These are phyloP conservation scores for Apodemus speciosus DNA, from an alignment of 2,113 vertebrate genomes.

Conservation along the genomic window DNA sequence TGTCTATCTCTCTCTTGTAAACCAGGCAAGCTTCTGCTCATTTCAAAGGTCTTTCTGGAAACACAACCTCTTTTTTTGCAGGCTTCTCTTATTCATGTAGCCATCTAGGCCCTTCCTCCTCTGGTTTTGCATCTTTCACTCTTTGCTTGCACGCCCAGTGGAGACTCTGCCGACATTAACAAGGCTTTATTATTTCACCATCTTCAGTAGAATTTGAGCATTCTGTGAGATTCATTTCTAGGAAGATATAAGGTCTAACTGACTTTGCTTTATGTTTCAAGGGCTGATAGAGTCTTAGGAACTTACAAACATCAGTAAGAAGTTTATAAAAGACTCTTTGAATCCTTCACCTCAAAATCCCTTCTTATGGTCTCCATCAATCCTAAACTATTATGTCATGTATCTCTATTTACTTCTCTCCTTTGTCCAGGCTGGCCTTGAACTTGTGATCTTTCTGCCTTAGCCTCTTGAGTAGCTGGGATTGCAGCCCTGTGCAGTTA, in stretches of 20 bases:
- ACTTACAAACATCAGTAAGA: not conserved
- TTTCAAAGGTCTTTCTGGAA: not conserved
- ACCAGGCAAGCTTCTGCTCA: not conserved
- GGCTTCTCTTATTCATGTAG: not conserved
- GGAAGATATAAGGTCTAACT: constrained; percentile 7
- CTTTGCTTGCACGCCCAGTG: not conserved
- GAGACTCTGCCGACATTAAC: not conserved
- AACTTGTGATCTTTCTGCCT: not conserved
- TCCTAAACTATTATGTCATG: not conserved
- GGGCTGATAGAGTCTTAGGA: not conserved
- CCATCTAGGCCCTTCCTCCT: not conserved
- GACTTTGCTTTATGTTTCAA: constrained; percentile 37
- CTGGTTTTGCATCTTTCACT: not conserved
- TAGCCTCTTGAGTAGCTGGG: not conserved
- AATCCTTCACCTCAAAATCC: not conserved
- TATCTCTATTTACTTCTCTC: not conserved
- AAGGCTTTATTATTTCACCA: not conserved
- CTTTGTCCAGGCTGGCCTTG: not conserved
- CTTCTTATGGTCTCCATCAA: not conserved
- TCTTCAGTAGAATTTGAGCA: not conserved
- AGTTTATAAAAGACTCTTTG: not conserved
- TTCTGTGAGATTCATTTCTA: not conserved
- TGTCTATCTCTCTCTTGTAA: not conserved
- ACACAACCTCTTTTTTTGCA: constrained; percentile 15
- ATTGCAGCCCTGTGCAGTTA: no score